Conservation (phyloP, 2,888 invertebrate genomes). For the Cybosia mesomella region DNA sequence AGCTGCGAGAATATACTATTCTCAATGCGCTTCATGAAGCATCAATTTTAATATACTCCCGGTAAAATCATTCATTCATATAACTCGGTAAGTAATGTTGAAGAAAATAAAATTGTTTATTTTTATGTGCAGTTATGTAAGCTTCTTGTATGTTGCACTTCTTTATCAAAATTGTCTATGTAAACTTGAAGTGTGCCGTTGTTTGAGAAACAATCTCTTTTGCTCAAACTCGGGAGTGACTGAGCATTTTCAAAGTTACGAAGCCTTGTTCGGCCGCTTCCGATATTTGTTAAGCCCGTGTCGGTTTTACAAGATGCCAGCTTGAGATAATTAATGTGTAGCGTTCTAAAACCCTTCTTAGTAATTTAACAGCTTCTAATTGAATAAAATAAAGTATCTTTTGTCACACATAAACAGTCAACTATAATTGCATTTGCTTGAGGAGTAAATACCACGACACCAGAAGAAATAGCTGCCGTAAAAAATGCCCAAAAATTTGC, state of each 20-base stretch:
- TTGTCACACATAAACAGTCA: slow-evolving; percentile 34
- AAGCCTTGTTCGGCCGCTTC: slow-evolving; percentile 76
- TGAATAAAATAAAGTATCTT: slow-evolving; percentile 60
- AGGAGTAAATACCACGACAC: background rate
- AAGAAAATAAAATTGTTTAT: background rate
- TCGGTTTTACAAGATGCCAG: slow-evolving; percentile 77
- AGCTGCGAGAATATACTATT: slow-evolving; percentile 58
- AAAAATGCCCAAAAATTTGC: background rate
- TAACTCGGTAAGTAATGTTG: background rate
- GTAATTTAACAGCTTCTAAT: slow-evolving; percentile 74
- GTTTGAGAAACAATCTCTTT: slow-evolving; percentile 72
- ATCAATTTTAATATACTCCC: background rate
- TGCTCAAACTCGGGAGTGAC: slow-evolving; percentile 69
- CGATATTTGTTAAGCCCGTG: slow-evolving; percentile 81
- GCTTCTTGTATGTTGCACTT: background rate
- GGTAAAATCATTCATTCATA: background rate
- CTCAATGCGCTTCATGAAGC: slow-evolving; percentile 39
- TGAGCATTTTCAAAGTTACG: slow-evolving; percentile 77
- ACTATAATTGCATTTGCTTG: background rate
- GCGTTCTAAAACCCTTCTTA: slow-evolving; percentile 59
- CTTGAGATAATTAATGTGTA: slow-evolving; percentile 81
- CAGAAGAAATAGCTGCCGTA: background rate
- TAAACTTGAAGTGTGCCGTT: slow-evolving; percentile 54
- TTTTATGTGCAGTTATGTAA: no score
- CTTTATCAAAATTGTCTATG: slow-evolving; percentile 34